These are phyloP conservation scores for Trissolcus brochymenae DNA, from an alignment of 2,888 invertebrate species.

Conservation along the genomic window DNA sequence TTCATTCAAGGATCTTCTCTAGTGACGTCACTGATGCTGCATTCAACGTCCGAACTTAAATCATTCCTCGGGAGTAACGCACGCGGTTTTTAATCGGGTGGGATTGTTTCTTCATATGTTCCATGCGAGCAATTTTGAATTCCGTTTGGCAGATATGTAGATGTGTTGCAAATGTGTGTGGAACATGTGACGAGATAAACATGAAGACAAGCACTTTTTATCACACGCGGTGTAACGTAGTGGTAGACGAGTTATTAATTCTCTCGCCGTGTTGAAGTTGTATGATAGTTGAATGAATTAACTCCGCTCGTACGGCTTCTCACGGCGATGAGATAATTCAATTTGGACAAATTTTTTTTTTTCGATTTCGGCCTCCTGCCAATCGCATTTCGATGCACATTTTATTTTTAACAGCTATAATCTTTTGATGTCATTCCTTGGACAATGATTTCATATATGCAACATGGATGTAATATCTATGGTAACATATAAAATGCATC, in stretches of 20 bases:
- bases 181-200: conserved; percentile 22
- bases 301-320: background rate
- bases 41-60: too few species aligned
- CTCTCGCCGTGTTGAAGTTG: conserved; percentile 6
- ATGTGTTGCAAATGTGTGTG: conserved; percentile 1
- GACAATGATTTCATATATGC: too few species aligned
- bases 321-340: background rate
- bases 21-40: too few species aligned
- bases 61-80: too few species aligned
- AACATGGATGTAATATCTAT: too few species aligned
- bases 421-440: too few species aligned
- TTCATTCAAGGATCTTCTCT: too few species aligned
- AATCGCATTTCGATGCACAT: background rate
- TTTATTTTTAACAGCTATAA: too few species aligned
- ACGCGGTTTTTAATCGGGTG: too few species aligned
- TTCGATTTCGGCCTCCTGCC: too few species aligned
- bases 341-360: background rate
- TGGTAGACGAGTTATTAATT: conserved; percentile 14
- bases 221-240: background rate
- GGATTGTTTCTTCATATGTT: background rate
- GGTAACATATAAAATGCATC: too few species aligned
- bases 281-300: conserved; percentile 4
- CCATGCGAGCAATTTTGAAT: too few species aligned
- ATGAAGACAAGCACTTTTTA: conserved; percentile 9
- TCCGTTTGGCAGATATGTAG: background rate